Evolutionary conservation across 2,797 vertebrate species (phyloP).

Genomic region (Paguma larvata): DNA sequence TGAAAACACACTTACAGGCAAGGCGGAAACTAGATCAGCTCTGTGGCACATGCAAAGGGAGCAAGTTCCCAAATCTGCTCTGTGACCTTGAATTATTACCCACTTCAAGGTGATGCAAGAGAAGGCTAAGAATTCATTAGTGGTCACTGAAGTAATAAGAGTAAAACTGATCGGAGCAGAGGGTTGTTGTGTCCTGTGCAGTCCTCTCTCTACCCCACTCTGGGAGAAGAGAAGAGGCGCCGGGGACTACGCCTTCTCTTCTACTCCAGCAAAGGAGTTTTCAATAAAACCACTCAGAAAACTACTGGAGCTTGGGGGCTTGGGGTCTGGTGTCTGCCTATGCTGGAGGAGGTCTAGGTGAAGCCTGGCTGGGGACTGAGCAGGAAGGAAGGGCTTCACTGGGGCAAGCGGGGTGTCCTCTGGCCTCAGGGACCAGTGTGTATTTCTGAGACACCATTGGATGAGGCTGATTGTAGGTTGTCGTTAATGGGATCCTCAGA

Average conservation of each 20-base stretch:
- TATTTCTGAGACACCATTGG: background rate
- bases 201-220: background rate
- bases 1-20: background rate
- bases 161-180: background rate
- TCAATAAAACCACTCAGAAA: background rate
- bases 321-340: background rate
- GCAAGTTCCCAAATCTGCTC: background rate
- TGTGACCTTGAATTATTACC: background rate
- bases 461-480: background rate
- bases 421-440: background rate
- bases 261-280: background rate
- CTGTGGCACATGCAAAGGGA: background rate
- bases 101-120: background rate
- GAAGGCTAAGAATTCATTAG: background rate
- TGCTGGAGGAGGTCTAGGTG: background rate
- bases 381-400: background rate
- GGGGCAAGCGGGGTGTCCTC: background rate
- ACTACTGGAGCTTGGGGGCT: background rate
- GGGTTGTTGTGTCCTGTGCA: no score
- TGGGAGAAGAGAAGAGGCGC: background rate
- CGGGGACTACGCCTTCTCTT: background rate
- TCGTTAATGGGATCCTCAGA: background rate
- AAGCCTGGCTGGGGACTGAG: background rate
- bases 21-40: background rate
- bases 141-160: background rate